A percentile compares a stretch with the other conserved stretches of the same genome.
Evolutionary conservation across 2,888 invertebrate species (phyloP).

Genomic region (Diarsia dahlii): DNA sequence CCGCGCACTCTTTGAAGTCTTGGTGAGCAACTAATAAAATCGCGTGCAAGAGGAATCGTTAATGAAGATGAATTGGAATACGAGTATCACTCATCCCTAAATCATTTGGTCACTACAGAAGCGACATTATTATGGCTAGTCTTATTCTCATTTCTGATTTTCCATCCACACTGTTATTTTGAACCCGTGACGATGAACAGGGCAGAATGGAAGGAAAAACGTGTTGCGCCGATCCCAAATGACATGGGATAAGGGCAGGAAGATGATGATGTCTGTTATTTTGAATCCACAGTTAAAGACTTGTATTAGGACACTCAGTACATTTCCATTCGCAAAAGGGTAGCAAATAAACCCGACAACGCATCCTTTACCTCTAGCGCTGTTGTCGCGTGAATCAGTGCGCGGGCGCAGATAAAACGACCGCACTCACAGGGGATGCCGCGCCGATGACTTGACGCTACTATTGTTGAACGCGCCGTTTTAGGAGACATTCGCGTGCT

Average conservation of each 20-base stretch:
- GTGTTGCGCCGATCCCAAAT: too few species aligned
- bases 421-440: conserved; percentile 74
- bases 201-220: too few species aligned
- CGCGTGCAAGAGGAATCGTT: background rate
- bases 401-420: conserved; percentile 69
- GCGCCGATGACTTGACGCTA: conserved; percentile 66
- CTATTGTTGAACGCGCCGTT: conserved; percentile 50
- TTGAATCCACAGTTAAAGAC: background rate
- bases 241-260: too few species aligned
- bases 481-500: conserved; percentile 26
- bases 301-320: background rate
- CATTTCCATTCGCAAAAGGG: conserved; percentile 16
- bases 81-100: background rate
- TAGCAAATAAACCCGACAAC: conserved; percentile 12
- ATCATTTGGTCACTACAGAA: background rate
- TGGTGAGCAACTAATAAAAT: conserved; percentile 13
- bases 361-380: conserved; percentile 16
- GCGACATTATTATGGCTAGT: background rate
- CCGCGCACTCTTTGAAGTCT: background rate
- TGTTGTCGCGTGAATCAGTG: conserved; percentile 72
- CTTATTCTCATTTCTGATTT: background rate
- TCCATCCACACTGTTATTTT: background rate
- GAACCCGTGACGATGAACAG: too few species aligned
- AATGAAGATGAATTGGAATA: conserved; percentile 5
- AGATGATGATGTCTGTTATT: too few species aligned